Evolutionary conservation across 2,797 vertebrate genomes (phyloP).

Genomic region (Liparis tanakae): DNA sequence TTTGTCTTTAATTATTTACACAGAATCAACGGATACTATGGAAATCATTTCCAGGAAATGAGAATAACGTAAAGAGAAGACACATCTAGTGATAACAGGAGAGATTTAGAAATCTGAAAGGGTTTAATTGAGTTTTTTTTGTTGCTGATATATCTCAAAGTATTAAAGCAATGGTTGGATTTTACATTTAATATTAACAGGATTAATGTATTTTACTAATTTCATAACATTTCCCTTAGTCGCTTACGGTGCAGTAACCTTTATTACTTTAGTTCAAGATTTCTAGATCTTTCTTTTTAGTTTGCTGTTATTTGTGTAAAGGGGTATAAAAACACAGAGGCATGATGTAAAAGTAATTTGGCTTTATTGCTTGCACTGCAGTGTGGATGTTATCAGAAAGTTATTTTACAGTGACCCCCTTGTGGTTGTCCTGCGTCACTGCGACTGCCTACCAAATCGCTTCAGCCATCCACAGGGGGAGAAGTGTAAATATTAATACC

Average conservation of each 20-base stretch:
- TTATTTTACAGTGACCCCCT: conserved; percentile 59
- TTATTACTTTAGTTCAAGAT: not conserved
- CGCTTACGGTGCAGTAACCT: not conserved
- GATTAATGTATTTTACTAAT: not conserved
- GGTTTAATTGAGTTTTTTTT: not conserved
- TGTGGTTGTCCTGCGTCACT: conserved; percentile 53
- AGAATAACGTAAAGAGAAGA: not conserved
- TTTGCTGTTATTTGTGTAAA: no score
- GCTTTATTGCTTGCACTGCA: conserved; percentile 83
- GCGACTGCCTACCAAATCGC: conserved; percentile 16
- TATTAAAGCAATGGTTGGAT: not conserved
- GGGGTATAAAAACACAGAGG: conserved; percentile 5
- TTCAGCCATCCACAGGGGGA: conserved; percentile 25
- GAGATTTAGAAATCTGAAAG: not conserved
- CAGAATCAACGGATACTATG: not conserved
- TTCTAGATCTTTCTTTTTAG: no score
- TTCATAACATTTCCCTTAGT: not conserved
- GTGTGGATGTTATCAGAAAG: conserved; percentile 51
- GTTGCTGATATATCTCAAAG: not conserved
- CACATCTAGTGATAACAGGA: no score
- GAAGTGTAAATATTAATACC: conserved; percentile 23
- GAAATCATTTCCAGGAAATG: no score
- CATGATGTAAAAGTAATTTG: conserved; percentile 77
- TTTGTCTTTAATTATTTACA: not conserved
- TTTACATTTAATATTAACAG: not conserved